Evolutionary conservation across 53 echinoderm and acorn worm species (phyloP), one percentile per base, ranked within the genome.

Genomic region (Henricia sp.): DNA sequence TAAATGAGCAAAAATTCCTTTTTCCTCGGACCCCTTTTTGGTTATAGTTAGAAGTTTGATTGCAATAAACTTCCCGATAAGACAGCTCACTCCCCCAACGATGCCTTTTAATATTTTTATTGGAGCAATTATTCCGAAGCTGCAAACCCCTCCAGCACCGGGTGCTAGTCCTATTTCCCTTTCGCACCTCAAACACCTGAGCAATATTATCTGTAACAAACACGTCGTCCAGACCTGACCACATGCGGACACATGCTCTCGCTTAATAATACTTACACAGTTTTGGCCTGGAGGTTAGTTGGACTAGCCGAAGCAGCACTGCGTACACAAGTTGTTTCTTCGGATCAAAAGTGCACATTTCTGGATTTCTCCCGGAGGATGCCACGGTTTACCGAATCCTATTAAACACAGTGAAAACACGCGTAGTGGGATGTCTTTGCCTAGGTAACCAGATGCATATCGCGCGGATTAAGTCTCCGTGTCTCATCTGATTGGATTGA

Each of bases 311-410:
- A 55, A 55, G 35, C 54, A 74, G 37, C 37, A 74, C 52, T 74
- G 54, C 56, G 38, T 74, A 74, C n/a, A n/a, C 74, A 74, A 74
- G 74, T 74, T 74, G 74, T 74, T 54, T 74, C 74, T 37, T 35
- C 36, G 74, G 74, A 74, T 74, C 74, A 74, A 74, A 74, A 74
- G 74, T 74, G 74, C 74, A 55, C 55, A 54, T 74, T 60, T 77
- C 77, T 77, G 40, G 59, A n/a, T 59, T 60, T 59, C 43, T 62
- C 77, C 57, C 27, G 19, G 36, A 43, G 77, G 27, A 26, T 58
- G 26, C 42, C 42, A 41, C 62, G 77, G 54, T 77, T 77, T 58
- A 60, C 60, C 29, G 41, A 77, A 77, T 77, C 77, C 77, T 77
- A 77, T 77, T 77, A 77, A 60, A 77, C 42, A 29, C 40, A 77